phyloP scores from a whole-genome alignment of 2,888 invertebrate genomes.

The Tuberolachnus salignus region DNA sequence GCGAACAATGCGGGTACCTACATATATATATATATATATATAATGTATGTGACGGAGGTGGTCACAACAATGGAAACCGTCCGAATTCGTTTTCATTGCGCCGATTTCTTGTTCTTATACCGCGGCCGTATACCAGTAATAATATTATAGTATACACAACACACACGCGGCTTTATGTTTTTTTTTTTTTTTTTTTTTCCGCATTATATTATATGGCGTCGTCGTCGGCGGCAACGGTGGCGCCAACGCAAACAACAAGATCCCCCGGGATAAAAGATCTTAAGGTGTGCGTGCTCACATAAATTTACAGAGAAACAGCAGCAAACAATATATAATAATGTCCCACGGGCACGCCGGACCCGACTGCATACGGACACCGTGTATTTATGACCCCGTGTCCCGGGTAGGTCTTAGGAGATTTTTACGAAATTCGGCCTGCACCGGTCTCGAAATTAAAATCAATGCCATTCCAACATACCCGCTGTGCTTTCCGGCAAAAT shows the following conservation, averaged over 20 bases:
- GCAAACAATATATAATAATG: neutral
- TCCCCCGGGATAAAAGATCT: conserved; percentile 18
- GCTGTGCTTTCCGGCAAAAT: too few species aligned
- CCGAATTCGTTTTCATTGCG: conserved; percentile 23
- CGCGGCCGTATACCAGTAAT: neutral
- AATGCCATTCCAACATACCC: too few species aligned
- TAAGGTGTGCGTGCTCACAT: too few species aligned
- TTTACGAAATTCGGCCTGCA: too few species aligned
- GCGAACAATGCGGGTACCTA: conserved; percentile 8
- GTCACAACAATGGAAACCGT: conserved; percentile 35
- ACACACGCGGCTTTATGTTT: neutral
- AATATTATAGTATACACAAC: neutral
- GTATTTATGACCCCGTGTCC: too few species aligned
- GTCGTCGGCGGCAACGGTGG: conserved; percentile 21
- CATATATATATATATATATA: neutral
- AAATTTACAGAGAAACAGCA: neutral
- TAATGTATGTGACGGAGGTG: neutral
- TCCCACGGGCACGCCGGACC: too few species aligned
- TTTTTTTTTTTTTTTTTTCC: conserved; percentile 17
- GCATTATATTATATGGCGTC: neutral
- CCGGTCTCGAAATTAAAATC: too few species aligned
- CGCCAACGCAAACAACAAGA: conserved; percentile 42
- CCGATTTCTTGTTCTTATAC: conserved; percentile 38
- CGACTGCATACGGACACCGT: neutral
- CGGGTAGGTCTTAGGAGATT: too few species aligned